Percentiles rank a stretch among this genome's conserved stretches.
These are phyloP conservation scores for Clarias fuscus DNA, from an alignment of 2,797 vertebrate genomes.

Conservation along the genomic window DNA sequence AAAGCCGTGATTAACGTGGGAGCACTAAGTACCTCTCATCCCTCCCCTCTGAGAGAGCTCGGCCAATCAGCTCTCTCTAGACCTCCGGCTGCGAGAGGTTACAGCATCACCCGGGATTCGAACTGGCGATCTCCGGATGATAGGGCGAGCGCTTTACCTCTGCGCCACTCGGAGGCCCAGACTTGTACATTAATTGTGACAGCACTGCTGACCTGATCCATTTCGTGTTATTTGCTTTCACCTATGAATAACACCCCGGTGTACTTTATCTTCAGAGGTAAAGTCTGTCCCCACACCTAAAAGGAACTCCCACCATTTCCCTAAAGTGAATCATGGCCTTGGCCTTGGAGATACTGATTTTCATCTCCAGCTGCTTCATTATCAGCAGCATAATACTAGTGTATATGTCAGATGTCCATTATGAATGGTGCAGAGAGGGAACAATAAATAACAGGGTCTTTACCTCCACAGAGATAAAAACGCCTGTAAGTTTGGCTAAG, in stretches of 20 bases:
- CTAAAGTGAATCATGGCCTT: neutral
- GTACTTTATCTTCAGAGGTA: neutral
- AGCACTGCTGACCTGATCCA: neutral
- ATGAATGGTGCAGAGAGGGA: neutral
- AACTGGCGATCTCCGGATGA: too few relatives aligned
- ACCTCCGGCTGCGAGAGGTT: too few relatives aligned
- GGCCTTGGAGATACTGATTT: neutral
- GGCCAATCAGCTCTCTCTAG: too few relatives aligned
- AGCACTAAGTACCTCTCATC: too few relatives aligned
- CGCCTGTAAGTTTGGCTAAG: neutral
- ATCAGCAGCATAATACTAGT: neutral
- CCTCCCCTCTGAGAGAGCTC: too few relatives aligned
- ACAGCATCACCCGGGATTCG: too few relatives aligned
- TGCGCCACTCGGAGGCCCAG: too few relatives aligned
- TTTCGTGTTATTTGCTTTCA: neutral
- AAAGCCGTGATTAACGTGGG: too few relatives aligned
- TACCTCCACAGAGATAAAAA: neutral
- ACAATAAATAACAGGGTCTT: neutral
- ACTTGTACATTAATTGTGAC: neutral
- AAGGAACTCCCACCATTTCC: neutral
- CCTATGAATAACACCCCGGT: neutral
- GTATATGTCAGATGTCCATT: neutral
- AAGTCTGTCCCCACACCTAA: neutral
- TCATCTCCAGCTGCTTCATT: constrained; percentile 6
- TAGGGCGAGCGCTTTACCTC: too few relatives aligned